Evolutionary conservation across 1,140 invertebrate species (phyloP).

Genomic region (Carposina sasakii): DNA sequence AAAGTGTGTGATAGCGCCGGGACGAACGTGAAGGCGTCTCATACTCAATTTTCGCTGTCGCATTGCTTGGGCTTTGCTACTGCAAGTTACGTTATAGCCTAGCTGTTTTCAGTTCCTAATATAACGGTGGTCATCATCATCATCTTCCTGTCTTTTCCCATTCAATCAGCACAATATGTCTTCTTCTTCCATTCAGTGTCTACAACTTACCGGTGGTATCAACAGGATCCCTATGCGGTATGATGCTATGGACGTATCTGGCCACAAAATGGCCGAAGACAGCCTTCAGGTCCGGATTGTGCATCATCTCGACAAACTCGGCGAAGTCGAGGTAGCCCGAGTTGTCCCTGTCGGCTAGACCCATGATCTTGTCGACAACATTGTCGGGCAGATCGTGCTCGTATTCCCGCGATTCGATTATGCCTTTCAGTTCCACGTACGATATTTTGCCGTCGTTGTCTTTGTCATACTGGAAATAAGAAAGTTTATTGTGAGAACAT

Average conservation of each 20-base stretch:
- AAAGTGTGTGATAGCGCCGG: too few species aligned
- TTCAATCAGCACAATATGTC: too few species aligned
- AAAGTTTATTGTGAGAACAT: slow-evolving; percentile 3
- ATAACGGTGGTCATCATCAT: too few species aligned
- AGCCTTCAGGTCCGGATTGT: slow-evolving; percentile 75
- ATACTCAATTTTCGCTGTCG: too few species aligned
- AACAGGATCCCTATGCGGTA: slow-evolving; percentile 61
- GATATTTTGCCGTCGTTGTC: slow-evolving; percentile 84
- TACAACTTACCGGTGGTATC: slow-evolving; percentile 52
- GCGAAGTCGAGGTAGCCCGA: slow-evolving; percentile 83
- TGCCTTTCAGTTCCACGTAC: slow-evolving; percentile 78
- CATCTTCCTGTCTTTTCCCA: too few species aligned
- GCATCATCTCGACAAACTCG: slow-evolving; percentile 87
- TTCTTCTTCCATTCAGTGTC: not conserved
- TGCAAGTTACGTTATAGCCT: too few species aligned
- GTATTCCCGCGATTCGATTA: slow-evolving; percentile 77
- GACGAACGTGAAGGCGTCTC: too few species aligned
- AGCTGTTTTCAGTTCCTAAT: too few species aligned
- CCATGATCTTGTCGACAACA: slow-evolving; percentile 81
- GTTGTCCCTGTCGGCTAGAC: slow-evolving; percentile 80
- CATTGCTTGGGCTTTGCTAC: too few species aligned
- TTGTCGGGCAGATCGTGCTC: slow-evolving; percentile 81
- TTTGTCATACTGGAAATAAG: slow-evolving; percentile 79
- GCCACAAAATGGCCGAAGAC: slow-evolving; percentile 74
- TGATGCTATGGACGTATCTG: slow-evolving; percentile 72